Percentiles rank a stretch among this genome's conserved stretches.
These are phyloP conservation scores for Drosophila diplacantha DNA, from an alignment of 2,888 invertebrate genomes.

Conservation along the genomic window DNA sequence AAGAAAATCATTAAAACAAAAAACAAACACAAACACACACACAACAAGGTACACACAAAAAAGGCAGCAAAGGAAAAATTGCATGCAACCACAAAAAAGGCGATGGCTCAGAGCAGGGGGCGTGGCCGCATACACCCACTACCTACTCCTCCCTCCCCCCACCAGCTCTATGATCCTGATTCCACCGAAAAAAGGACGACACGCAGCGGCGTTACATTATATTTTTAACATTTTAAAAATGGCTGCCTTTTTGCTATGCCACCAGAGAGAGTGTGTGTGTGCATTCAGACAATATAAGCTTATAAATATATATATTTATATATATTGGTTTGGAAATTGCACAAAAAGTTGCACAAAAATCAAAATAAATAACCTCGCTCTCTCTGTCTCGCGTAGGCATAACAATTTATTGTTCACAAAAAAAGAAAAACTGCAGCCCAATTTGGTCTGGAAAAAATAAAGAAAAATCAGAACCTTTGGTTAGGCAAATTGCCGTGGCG, in stretches of 20 bases:
- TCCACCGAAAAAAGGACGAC: conserved; percentile 6
- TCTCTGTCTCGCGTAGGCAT: conserved; percentile 51
- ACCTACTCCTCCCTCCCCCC: not conserved
- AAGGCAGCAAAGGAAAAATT: conserved; percentile 12
- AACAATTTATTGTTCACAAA: conserved; percentile 66
- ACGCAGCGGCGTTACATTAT: conserved; percentile 57
- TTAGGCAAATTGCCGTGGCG: conserved; percentile 1
- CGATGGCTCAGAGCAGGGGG: conserved; percentile 1
- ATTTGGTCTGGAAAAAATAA: not conserved
- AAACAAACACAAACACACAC: not conserved
- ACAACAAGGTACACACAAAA: conserved; percentile 25
- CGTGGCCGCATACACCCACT: conserved; percentile 18
- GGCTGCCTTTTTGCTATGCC: conserved; percentile 37
- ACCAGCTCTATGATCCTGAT: not conserved
- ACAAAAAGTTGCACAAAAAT: conserved; percentile 56
- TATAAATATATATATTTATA: conserved; percentile 34
- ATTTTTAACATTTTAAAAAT: conserved; percentile 63
- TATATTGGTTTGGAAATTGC: conserved; percentile 45
- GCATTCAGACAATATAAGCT: conserved; percentile 31
- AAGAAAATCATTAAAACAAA: conserved; percentile 17
- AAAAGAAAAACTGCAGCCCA: conserved; percentile 9
- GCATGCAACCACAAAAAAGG: conserved; percentile 24
- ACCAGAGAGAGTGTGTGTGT: conserved; percentile 4
- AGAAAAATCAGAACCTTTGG: not conserved
- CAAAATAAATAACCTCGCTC: conserved; percentile 37